phyloP scores from a whole-genome alignment of 2,797 vertebrate genomes.

The Melopsittacus undulatus region DNA sequence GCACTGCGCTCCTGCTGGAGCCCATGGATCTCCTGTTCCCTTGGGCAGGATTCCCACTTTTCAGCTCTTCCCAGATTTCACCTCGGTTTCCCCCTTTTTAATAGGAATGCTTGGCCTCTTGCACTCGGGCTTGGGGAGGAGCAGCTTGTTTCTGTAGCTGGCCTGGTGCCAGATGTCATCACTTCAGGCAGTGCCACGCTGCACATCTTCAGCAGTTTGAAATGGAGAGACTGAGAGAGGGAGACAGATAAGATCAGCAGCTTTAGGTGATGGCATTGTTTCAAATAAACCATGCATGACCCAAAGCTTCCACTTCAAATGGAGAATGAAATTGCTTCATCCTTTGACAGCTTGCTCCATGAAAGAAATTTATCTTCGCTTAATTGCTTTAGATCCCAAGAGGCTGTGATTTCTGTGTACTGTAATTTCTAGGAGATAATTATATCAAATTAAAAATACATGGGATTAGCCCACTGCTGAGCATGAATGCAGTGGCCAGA shows the following conservation, averaged over 20 bases:
- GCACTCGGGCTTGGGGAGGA: constrained; percentile 63
- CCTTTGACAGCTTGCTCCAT: constrained; percentile 83
- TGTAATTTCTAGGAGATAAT: constrained; percentile 82
- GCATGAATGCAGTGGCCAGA: constrained; percentile 55
- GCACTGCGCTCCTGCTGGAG: not conserved
- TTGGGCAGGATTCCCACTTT: constrained; percentile 32
- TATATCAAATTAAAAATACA: constrained; percentile 80
- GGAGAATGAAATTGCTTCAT: constrained; percentile 84
- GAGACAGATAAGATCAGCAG: constrained; percentile 83
- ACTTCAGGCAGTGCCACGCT: constrained; percentile 83
- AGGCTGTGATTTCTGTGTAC: constrained; percentile 67
- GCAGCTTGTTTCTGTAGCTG: constrained; percentile 76
- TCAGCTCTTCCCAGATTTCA: constrained; percentile 62
- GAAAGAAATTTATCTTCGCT: constrained; percentile 85
- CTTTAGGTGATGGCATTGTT: constrained; percentile 87
- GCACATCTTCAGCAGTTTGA: constrained; percentile 81
- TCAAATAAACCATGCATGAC: constrained; percentile 87
- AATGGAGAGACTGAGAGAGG: constrained; percentile 74
- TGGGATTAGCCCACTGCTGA: constrained; percentile 67
- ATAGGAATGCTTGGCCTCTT: constrained; percentile 72
- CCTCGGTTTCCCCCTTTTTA: constrained; percentile 63
- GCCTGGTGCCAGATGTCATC: constrained; percentile 80
- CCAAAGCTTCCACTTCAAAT: constrained; percentile 85
- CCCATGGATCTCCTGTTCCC: not conserved
- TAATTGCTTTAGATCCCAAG: constrained; percentile 83